A percentile compares a stretch with the other conserved stretches of the same genome.
phyloP scores from a whole-genome alignment of 1,140 invertebrate genomes.

The Berghia stephanieae region DNA sequence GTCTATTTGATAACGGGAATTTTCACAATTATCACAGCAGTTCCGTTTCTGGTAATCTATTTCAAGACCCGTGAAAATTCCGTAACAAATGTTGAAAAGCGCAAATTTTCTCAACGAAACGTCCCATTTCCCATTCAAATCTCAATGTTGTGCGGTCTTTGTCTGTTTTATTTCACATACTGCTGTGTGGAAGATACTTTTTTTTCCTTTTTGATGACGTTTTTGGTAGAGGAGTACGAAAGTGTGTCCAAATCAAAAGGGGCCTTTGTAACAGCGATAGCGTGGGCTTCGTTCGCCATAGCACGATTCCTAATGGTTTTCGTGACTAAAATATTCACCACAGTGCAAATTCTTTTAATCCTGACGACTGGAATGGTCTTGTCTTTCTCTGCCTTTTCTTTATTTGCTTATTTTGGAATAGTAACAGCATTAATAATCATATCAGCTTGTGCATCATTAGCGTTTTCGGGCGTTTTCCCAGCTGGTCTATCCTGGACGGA shows the following conservation, averaged over 20 bases:
- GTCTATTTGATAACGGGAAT: slow-evolving; percentile 32
- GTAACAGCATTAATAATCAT: slow-evolving; percentile 20
- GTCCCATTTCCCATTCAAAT: slow-evolving; percentile 26
- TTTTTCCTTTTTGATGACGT: slow-evolving; percentile 42
- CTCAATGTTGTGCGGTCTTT: slow-evolving; percentile 23
- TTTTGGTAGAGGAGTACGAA: slow-evolving; percentile 37
- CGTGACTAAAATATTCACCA: not conserved
- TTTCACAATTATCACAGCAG: slow-evolving; percentile 14
- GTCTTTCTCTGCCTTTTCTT: slow-evolving; percentile 1
- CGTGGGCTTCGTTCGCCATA: slow-evolving; percentile 16
- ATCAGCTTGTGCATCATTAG: slow-evolving; percentile 33
- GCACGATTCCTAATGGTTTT: slow-evolving; percentile 19
- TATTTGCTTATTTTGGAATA: not conserved
- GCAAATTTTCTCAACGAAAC: slow-evolving; percentile 18
- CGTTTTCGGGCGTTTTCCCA: slow-evolving; percentile 43
- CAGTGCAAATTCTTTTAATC: slow-evolving; percentile 9
- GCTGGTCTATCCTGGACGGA: slow-evolving; percentile 43
- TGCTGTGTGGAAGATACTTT: slow-evolving; percentile 48
- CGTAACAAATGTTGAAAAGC: not conserved
- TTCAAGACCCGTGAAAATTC: not conserved
- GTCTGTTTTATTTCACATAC: slow-evolving; percentile 39
- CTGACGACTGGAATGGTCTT: slow-evolving; percentile 9
- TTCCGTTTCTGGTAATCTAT: slow-evolving; percentile 31
- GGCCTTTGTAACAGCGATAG: slow-evolving; percentile 14
- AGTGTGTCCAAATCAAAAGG: slow-evolving; percentile 23